Evolutionary conservation across 2,797 vertebrate species (phyloP), one percentile per base, ranked within the genome.

Genomic region (Diceros bicornis): DNA sequence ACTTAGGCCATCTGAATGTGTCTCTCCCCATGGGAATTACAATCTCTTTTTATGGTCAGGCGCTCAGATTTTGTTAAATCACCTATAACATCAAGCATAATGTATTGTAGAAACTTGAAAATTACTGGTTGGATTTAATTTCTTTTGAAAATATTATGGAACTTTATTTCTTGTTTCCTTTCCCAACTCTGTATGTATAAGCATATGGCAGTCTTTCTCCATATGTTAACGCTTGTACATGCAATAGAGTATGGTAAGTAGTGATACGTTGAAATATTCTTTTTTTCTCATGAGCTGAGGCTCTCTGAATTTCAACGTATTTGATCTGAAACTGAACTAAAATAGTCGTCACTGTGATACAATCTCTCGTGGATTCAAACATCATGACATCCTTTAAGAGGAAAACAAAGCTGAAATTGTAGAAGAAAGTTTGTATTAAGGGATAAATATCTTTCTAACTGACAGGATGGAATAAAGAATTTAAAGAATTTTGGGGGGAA

Each of bases 71-170:
- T 77, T 72, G 32, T 96, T 62, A 77, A 78, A 7, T 86, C 32
- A 66, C 61, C 47, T 75, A 34, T 66, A 68, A 75, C 83, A 82
- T 61, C 66, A 84, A 72, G 37, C 57, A 52, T 59, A 29, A 69
- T 29, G 6, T n/a, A 71, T 75, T 68, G 32, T 61, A 62, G 47
- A 84, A 55, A 34, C 78, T 90, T 97, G 32, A 37, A 96, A 88
- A 18, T 84, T 68, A 59, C 71, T 72, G 29, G 2, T 32, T 75
- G 29, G 10, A n/a, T 96, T 97, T 93, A 57, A 81, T 94, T 89
- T 93, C 74, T 82, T 96, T 97, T 62, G 37, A 94, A 96, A 68
- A 47, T 41, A 55, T 71, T 91, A 68, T 59, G 34, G 52, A 64
- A 75, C 95, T 62, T 81, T 32, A 44, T 87, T 84, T 75, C 44